These are phyloP conservation scores for Bovichtus variegatus DNA, from an alignment of 2,797 vertebrate species.

Conservation along the genomic window DNA sequence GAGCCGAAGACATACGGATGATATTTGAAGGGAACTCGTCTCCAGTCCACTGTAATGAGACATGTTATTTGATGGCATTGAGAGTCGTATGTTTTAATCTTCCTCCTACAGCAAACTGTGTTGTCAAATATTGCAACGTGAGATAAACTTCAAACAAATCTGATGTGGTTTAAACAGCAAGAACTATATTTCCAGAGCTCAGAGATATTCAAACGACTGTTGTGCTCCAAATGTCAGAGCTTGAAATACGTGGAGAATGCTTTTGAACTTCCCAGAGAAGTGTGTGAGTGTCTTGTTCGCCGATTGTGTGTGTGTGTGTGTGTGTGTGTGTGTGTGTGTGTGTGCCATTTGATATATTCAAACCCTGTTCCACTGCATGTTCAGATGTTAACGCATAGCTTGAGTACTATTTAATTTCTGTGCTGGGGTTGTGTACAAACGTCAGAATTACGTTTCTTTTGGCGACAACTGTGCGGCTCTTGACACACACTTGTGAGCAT, in stretches of 20 bases:
- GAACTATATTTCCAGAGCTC: slow-evolving; percentile 48
- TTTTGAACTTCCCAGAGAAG: slow-evolving; percentile 50
- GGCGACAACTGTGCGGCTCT: not conserved
- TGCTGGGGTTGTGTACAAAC: not conserved
- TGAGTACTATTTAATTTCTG: not conserved
- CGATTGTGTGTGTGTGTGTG: too few relatives aligned
- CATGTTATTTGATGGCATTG: slow-evolving; percentile 19
- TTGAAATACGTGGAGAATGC: slow-evolving; percentile 23
- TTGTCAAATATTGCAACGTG: slow-evolving; percentile 36
- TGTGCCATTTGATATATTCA: not conserved
- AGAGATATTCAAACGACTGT: slow-evolving; percentile 56
- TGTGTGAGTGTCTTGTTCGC: not conserved
- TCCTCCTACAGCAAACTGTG: slow-evolving; percentile 9
- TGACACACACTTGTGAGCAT: not conserved
- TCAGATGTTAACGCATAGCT: slow-evolving; percentile 7
- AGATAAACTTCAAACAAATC: slow-evolving; percentile 52
- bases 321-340: not conserved
- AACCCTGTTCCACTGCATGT: not conserved
- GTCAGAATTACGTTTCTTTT: slow-evolving; percentile 3
- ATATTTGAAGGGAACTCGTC: too few relatives aligned
- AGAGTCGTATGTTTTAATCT: slow-evolving; percentile 29
- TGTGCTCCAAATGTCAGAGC: slow-evolving; percentile 58
- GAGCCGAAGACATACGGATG: too few relatives aligned
- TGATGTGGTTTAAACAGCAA: slow-evolving; percentile 38
- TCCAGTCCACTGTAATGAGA: slow-evolving; percentile 4